Percentiles rank a stretch among this genome's conserved stretches.
Conservation (phyloP, 2,113 vertebrate species). For the Zosterops japonicus region DNA sequence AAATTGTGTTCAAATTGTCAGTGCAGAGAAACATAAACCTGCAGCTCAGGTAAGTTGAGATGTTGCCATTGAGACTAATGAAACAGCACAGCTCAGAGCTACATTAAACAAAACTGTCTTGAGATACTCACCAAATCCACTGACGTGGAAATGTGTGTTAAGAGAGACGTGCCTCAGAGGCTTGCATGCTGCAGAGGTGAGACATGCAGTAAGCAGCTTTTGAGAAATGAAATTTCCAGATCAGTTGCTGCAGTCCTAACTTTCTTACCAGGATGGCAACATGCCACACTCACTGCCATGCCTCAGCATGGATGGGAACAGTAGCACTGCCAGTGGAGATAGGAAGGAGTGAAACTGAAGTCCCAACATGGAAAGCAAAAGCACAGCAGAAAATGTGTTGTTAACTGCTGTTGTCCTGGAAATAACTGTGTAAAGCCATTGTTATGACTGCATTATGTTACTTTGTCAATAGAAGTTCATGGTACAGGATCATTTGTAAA, state of each 20-base stretch:
- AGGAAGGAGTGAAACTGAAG: background rate
- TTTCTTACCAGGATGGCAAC: background rate
- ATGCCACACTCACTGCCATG: background rate
- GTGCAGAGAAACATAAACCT: background rate
- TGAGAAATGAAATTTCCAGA: background rate
- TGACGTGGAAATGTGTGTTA: background rate
- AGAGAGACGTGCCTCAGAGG: background rate
- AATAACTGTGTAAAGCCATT: background rate
- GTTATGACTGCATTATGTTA: background rate
- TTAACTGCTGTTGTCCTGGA: background rate
- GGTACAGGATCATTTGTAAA: background rate
- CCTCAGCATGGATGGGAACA: accelerated
- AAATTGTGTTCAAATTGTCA: conserved; percentile 5
- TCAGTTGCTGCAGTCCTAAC: background rate
- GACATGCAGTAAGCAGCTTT: background rate
- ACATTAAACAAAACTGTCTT: conserved; percentile 27
- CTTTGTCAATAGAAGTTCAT: background rate
- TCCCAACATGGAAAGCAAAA: background rate
- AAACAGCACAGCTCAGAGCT: conserved; percentile 22
- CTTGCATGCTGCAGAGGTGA: background rate
- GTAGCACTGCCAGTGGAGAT: background rate
- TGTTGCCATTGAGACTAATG: conserved; percentile 38
- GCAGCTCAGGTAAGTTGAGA: background rate
- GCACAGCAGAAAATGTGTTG: background rate
- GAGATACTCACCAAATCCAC: conserved; percentile 2